Percentiles rank a stretch among this genome's conserved stretches.
Conservation (phyloP, 92 coral and sea anemone genomes). For the Palythoa heliodiscus region DNA sequence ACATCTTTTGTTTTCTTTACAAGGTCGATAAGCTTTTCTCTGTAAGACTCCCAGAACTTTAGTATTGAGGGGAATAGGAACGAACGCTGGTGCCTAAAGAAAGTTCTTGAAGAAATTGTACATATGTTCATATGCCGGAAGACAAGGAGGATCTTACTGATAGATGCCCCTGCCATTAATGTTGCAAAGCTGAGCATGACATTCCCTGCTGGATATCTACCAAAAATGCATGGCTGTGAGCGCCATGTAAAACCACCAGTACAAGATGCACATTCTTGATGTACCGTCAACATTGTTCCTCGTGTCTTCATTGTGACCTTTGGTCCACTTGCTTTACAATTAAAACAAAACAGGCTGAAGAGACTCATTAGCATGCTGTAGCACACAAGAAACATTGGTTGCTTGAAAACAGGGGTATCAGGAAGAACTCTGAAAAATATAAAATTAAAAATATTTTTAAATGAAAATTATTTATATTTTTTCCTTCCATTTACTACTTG, state of each 20-base stretch:
- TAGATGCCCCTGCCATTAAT: slow-evolving; percentile 65
- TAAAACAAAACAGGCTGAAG: slow-evolving; percentile 29
- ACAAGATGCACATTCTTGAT: neutral
- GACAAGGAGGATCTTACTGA: slow-evolving; percentile 52
- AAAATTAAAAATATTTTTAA: neutral
- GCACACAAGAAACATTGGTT: neutral
- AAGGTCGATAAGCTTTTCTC: neutral
- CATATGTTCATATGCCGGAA: slow-evolving; percentile 54
- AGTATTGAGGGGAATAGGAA: slow-evolving; percentile 1
- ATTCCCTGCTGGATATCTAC: slow-evolving; percentile 65
- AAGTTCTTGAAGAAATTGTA: slow-evolving; percentile 44
- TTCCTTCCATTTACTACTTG: too few species aligned
- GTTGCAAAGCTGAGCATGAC: slow-evolving; percentile 58
- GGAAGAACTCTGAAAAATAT: neutral
- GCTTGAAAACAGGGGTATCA: neutral
- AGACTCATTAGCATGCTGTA: slow-evolving; percentile 8
- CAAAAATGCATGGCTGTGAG: slow-evolving; percentile 60
- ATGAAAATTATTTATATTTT: too few species aligned
- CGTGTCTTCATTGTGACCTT: neutral
- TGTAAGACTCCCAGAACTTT: slow-evolving; percentile 6
- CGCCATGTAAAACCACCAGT: slow-evolving; percentile 42
- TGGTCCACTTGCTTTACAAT: slow-evolving; percentile 15
- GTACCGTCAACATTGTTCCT: slow-evolving; percentile 19
- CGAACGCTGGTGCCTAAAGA: slow-evolving; percentile 6
- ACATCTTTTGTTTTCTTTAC: neutral